These are phyloP conservation scores for Proisotoma minuta DNA, from an alignment of 2,888 invertebrate species.

Conservation along the genomic window DNA sequence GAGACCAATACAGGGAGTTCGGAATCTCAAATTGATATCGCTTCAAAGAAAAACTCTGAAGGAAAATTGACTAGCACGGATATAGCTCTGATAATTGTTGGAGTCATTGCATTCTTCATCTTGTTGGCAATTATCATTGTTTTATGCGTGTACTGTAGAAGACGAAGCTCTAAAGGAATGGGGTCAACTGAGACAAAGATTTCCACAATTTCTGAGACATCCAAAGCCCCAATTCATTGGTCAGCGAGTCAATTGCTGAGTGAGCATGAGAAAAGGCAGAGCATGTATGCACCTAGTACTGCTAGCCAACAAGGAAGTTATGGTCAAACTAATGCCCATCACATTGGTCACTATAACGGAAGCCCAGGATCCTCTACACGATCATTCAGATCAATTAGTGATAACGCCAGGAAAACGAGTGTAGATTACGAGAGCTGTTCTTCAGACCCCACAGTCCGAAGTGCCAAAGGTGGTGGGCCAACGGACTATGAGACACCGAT, in stretches of 20 bases:
- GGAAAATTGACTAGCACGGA: conserved; percentile 47
- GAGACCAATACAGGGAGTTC: conserved; percentile 28
- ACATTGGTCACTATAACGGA: conserved; percentile 31
- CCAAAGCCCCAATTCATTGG: conserved; percentile 46
- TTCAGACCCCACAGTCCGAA: conserved; percentile 43
- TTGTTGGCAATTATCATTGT: conserved; percentile 54
- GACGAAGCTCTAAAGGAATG: conserved; percentile 46
- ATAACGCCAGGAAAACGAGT: conserved; percentile 39
- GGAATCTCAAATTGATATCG: conserved; percentile 32
- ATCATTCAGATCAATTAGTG: conserved; percentile 46
- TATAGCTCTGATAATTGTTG: conserved; percentile 54
- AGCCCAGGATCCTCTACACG: conserved; percentile 43
- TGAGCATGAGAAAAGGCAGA: conserved; percentile 58
- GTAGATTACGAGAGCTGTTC: conserved; percentile 47
- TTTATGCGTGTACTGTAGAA: conserved; percentile 54
- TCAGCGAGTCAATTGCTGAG: conserved; percentile 59
- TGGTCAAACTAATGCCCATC: conserved; percentile 11
- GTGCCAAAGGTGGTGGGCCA: conserved; percentile 31
- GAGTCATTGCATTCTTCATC: conserved; percentile 52
- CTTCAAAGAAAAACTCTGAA: conserved; percentile 17
- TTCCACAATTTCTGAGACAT: conserved; percentile 42
- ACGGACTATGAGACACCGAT: conserved; percentile 46
- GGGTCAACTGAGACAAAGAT: conserved; percentile 45
- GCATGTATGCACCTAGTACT: conserved; percentile 51
- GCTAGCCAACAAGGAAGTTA: conserved; percentile 22